Evolutionary conservation across 2,797 vertebrate species (phyloP).

Genomic region (Meda fulgida): DNA sequence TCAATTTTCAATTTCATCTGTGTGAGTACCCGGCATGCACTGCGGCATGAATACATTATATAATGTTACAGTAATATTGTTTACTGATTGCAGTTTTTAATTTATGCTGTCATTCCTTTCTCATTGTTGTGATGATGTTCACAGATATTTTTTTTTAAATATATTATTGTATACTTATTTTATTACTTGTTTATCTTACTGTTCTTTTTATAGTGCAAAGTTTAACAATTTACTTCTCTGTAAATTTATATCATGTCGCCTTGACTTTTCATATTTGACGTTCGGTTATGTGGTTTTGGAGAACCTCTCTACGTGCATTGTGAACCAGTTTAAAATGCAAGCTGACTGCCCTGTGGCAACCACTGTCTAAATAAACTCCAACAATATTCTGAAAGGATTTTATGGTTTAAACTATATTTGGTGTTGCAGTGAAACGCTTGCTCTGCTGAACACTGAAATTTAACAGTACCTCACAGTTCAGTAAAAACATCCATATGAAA

Average conservation of each 20-base stretch:
- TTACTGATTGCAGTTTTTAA: neutral
- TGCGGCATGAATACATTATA: neutral
- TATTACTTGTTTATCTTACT: neutral
- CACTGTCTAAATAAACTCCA: constrained; percentile 3
- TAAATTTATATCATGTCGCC: neutral
- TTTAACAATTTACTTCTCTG: neutral
- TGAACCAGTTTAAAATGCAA: constrained; percentile 20
- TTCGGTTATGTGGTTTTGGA: neutral
- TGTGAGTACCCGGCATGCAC: neutral
- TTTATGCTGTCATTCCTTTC: neutral
- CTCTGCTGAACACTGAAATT: neutral
- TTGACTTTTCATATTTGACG: constrained; percentile 15
- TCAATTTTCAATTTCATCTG: too few relatives aligned
- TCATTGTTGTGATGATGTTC: neutral
- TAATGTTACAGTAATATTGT: neutral
- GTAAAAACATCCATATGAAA: neutral
- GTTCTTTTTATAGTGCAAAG: neutral
- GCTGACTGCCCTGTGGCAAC: constrained; percentile 1
- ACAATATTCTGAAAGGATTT: constrained; percentile 26
- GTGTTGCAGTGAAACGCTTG: constrained; percentile 10
- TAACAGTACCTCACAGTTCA: constrained; percentile 16
- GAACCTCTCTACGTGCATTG: neutral
- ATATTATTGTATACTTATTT: neutral
- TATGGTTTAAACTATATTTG: constrained; percentile 30
- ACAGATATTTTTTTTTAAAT: too few relatives aligned